phyloP scores from a whole-genome alignment of 2,113 vertebrate genomes.

The Narcine bancroftii region DNA sequence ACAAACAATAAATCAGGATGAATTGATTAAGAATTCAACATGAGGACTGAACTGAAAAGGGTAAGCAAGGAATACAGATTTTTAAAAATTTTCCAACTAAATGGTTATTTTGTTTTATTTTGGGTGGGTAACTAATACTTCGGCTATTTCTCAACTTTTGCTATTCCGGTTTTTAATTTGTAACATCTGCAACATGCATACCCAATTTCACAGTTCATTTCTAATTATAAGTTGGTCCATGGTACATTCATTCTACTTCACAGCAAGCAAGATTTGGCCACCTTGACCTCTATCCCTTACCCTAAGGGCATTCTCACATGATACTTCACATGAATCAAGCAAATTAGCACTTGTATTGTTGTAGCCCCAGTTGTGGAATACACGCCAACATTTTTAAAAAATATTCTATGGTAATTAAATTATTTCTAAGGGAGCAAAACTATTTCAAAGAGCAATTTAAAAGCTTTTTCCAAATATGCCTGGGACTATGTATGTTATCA shows the following conservation, averaged over 20 bases:
- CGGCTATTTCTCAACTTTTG: conserved; percentile 10
- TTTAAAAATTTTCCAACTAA: neutral
- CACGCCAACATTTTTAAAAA: neutral
- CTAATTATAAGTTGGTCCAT: neutral
- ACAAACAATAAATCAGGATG: neutral
- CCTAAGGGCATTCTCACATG: conserved; percentile 13
- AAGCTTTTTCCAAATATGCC: neutral
- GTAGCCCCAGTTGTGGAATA: neutral
- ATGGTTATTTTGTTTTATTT: neutral
- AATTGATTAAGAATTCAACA: neutral
- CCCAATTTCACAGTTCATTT: conserved; percentile 35
- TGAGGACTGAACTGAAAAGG: neutral
- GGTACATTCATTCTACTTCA: neutral
- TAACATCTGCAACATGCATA: conserved; percentile 27
- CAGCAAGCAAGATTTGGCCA: conserved; percentile 21
- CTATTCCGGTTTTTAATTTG: conserved; percentile 14
- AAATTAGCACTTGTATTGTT: neutral
- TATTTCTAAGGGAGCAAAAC: neutral
- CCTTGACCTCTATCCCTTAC: conserved; percentile 14
- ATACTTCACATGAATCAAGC: conserved; percentile 13
- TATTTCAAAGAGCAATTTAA: neutral
- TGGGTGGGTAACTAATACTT: neutral
- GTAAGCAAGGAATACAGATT: neutral
- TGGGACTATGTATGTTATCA: neutral
- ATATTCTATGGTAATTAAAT: neutral